Conservation (phyloP, 2,888 invertebrate genomes). For the Leptopilina syphax region DNA sequence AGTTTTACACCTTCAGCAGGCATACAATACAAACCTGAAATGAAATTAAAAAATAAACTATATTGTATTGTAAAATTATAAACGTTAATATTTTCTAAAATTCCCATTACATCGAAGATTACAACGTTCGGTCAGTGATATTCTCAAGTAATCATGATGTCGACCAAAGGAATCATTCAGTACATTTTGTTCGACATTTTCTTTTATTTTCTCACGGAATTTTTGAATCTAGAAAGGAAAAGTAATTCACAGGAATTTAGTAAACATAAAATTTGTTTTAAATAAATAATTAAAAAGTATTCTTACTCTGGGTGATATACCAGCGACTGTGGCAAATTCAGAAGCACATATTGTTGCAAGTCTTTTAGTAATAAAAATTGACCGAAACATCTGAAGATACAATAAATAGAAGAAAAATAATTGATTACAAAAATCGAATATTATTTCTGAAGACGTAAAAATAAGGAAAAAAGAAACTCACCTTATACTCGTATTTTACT, state of each 20-base stretch:
- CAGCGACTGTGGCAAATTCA: constrained; percentile 23
- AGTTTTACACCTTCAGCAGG: constrained; percentile 95
- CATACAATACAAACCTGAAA: constrained; percentile 97
- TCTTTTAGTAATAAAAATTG: constrained; percentile 1
- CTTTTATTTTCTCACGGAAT: constrained; percentile 62
- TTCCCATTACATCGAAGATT: constrained; percentile 92
- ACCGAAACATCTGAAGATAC: background rate
- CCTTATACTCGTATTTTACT: background rate
- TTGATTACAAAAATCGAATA: background rate
- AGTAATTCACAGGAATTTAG: background rate
- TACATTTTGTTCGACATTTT: constrained; percentile 57
- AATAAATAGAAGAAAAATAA: constrained; percentile 32
- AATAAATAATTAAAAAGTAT: background rate
- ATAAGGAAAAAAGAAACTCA: background rate
- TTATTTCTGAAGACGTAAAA: background rate
- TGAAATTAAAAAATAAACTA: constrained; percentile 14
- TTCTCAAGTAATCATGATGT: constrained; percentile 93
- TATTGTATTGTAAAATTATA: background rate
- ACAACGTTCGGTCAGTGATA: constrained; percentile 97
- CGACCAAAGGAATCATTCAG: constrained; percentile 92
- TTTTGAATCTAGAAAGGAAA: constrained; percentile 66
- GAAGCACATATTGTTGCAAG: background rate
- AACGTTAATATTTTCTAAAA: constrained; percentile 38
- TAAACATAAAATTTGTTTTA: background rate
- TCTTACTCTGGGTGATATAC: constrained; percentile 20